Evolutionary conservation across 2,888 invertebrate genomes (phyloP).

Genomic region (Epirrita christyi): DNA sequence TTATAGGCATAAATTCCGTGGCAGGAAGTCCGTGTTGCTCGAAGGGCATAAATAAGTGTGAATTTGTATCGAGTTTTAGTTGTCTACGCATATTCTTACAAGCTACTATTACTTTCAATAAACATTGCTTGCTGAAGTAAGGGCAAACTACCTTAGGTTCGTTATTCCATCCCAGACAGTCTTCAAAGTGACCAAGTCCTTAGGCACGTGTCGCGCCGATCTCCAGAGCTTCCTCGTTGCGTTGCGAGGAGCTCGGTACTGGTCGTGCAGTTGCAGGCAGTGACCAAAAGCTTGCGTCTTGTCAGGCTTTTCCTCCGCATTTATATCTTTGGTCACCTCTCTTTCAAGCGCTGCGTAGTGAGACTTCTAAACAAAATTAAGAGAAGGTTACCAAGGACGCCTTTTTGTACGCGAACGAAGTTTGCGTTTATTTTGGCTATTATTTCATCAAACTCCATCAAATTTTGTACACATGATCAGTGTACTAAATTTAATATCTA

Average conservation of each 20-base stretch:
- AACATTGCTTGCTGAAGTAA: neutral
- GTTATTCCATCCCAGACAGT: conserved; percentile 88
- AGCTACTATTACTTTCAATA: too few relatives aligned
- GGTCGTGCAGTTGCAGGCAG: conserved; percentile 70
- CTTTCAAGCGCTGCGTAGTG: conserved; percentile 60
- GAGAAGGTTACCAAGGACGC: too few relatives aligned
- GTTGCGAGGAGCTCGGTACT: conserved; percentile 79
- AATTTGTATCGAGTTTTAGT: too few relatives aligned
- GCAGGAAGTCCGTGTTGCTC: too few relatives aligned
- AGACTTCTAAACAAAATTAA: conserved; percentile 54
- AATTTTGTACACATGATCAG: too few relatives aligned
- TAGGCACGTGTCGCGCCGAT: conserved; percentile 81
- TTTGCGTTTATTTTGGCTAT: too few relatives aligned
- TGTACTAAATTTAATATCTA: too few relatives aligned
- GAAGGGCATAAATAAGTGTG: too few relatives aligned
- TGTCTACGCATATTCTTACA: too few relatives aligned
- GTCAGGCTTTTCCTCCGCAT: conserved; percentile 67
- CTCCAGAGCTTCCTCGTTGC: conserved; percentile 83
- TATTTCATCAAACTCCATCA: too few relatives aligned
- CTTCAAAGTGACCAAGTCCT: conserved; percentile 85
- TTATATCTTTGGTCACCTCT: conserved; percentile 78
- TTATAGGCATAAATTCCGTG: too few relatives aligned
- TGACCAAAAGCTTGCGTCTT: conserved; percentile 76
- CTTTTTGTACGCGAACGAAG: too few relatives aligned
- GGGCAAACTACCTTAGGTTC: conserved; percentile 73